Evolutionary conservation across 2,888 invertebrate species (phyloP).

Genomic region (Phanerotoma sp.): DNA sequence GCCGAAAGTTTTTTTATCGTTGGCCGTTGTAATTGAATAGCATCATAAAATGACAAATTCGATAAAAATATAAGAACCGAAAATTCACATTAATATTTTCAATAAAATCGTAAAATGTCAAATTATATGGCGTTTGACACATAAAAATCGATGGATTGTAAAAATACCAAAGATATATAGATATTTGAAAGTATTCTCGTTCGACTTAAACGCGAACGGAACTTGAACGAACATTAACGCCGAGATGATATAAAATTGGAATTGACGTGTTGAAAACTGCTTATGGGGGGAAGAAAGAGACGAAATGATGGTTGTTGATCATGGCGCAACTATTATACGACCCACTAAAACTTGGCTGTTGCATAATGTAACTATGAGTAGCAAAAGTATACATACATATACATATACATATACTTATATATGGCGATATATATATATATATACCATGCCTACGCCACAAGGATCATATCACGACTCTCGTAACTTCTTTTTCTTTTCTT

Average conservation of each 20-base stretch:
- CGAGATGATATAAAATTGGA: slow-evolving; percentile 9
- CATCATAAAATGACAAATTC: no score
- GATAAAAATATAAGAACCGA: no score
- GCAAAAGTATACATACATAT: no score
- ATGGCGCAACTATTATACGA: slow-evolving; percentile 54
- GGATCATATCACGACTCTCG: slow-evolving; percentile 17
- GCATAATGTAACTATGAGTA: slow-evolving; percentile 44
- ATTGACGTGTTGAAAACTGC: slow-evolving; percentile 14
- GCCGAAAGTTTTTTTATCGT: no score
- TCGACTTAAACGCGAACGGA: not conserved
- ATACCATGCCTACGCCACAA: slow-evolving; percentile 25
- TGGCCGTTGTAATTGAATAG: no score
- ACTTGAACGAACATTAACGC: not conserved
- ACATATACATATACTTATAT: no score
- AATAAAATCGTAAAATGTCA: no score
- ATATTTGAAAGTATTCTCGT: not conserved
- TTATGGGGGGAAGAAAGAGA: slow-evolving; percentile 12
- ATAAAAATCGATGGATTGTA: no score
- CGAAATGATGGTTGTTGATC: slow-evolving; percentile 32
- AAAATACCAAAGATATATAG: not conserved
- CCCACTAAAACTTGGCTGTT: slow-evolving; percentile 53
- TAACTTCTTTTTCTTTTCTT: slow-evolving; percentile 34
- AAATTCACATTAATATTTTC: no score
- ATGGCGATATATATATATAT: no score
- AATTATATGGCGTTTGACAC: no score